A percentile compares a stretch with the other conserved stretches of the same genome.
Conservation (phyloP, 2,888 invertebrate species). For the Pachymerium ferrugineum region DNA sequence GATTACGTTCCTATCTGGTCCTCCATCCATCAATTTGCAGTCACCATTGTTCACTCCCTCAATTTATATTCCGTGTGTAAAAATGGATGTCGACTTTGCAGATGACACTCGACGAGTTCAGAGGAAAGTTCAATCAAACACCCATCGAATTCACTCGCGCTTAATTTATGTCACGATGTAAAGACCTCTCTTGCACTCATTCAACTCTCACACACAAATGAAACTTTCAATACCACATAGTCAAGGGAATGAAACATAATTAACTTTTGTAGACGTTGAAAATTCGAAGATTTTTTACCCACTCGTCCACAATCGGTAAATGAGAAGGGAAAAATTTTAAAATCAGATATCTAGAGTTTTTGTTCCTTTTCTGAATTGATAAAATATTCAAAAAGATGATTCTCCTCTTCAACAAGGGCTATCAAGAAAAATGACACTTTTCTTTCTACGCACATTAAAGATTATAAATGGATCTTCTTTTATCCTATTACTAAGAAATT, state of each 20-base stretch:
- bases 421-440: neutral
- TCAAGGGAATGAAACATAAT: neutral
- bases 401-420: neutral
- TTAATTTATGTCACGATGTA: too few species aligned
- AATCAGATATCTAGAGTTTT: too few species aligned
- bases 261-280: neutral
- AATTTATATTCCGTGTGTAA: neutral
- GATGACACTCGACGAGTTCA: neutral
- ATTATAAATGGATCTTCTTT: neutral
- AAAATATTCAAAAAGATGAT: too few species aligned
- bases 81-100: neutral
- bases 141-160: neutral
- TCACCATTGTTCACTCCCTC: neutral
- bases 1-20: neutral
- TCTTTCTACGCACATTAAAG: neutral
- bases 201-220: neutral
- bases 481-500: neutral
- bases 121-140: neutral
- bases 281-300: neutral
- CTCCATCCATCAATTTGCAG: conserved; percentile 16
- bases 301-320: too few species aligned
- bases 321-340: too few species aligned
- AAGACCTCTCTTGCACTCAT: neutral
- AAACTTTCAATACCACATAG: neutral
- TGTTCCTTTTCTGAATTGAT: too few species aligned